Percentiles rank a stretch among this genome's conserved stretches.
Conservation (phyloP, 1,140 invertebrate species). For the Tetragonula clypearis region DNA sequence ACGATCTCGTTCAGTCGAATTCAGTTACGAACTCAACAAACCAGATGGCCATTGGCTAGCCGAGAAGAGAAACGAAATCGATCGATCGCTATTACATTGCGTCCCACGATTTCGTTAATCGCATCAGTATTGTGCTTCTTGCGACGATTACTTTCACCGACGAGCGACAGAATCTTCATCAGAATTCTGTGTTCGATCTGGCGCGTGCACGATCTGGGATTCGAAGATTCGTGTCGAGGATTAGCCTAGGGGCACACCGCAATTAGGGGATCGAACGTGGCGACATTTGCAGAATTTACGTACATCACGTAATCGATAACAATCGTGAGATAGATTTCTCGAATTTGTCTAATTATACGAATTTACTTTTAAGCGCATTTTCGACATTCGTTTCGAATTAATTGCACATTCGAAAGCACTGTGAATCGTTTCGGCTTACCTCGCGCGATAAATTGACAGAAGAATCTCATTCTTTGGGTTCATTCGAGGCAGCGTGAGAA, state of each 20-base stretch:
- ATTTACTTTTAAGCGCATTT: no score
- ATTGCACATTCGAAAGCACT: no score
- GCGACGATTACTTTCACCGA: slow-evolving; percentile 42
- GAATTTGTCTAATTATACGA: no score
- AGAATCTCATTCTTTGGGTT: no score
- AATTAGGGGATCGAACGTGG: not conserved
- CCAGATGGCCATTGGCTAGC: not conserved
- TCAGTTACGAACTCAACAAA: slow-evolving; percentile 31
- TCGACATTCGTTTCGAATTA: no score
- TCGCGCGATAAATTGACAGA: no score
- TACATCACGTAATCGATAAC: no score
- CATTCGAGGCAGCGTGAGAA: no score
- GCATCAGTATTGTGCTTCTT: slow-evolving; percentile 16
- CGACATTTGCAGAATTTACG: not conserved
- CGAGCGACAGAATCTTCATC: not conserved
- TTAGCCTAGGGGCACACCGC: no score
- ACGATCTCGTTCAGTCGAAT: slow-evolving; percentile 22
- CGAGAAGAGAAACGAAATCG: slow-evolving; percentile 33
- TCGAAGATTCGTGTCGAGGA: not conserved
- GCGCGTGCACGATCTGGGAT: slow-evolving; percentile 5
- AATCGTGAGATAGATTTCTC: no score
- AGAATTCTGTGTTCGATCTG: not conserved
- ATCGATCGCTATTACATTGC: slow-evolving; percentile 31
- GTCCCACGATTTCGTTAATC: slow-evolving; percentile 38
- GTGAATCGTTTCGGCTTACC: no score